Conservation (phyloP, 2,113 vertebrate species). For the Archilochus colubris region DNA sequence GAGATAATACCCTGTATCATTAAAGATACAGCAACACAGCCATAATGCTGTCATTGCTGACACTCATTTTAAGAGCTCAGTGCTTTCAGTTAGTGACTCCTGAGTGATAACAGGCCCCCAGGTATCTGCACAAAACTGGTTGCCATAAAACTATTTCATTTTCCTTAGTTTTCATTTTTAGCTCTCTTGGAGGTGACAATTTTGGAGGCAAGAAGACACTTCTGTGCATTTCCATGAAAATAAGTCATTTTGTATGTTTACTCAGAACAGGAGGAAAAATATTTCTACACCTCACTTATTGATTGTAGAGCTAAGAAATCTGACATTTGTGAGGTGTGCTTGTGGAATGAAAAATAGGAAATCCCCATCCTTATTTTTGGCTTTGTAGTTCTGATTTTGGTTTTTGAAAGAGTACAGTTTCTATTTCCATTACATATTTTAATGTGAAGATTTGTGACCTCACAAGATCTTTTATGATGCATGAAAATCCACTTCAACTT, state of each 20-base stretch:
- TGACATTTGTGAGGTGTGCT: slow-evolving; percentile 21
- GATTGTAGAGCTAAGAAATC: neutral
- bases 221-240: slow-evolving; percentile 17
- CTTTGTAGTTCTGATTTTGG: neutral
- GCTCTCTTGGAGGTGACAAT: neutral
- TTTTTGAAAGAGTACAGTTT: neutral
- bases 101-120: neutral
- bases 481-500: neutral
- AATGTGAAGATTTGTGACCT: neutral
- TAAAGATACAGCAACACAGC: neutral
- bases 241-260: slow-evolving; percentile 39
- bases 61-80: neutral
- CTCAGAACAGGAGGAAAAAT: neutral
- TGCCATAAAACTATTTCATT: neutral
- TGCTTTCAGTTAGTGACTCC: neutral
- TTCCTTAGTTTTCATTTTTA: slow-evolving; percentile 1
- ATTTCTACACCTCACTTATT: slow-evolving; percentile 34
- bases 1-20: neutral
- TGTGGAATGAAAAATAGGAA: neutral
- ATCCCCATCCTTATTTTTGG: neutral
- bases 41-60: neutral
- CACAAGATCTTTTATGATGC: neutral
- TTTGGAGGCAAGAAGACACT: slow-evolving; percentile 1
- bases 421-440: neutral
- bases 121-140: neutral